Evolutionary conservation across 2,888 invertebrate species (phyloP).

Genomic region (Megalurothrips usitatus): DNA sequence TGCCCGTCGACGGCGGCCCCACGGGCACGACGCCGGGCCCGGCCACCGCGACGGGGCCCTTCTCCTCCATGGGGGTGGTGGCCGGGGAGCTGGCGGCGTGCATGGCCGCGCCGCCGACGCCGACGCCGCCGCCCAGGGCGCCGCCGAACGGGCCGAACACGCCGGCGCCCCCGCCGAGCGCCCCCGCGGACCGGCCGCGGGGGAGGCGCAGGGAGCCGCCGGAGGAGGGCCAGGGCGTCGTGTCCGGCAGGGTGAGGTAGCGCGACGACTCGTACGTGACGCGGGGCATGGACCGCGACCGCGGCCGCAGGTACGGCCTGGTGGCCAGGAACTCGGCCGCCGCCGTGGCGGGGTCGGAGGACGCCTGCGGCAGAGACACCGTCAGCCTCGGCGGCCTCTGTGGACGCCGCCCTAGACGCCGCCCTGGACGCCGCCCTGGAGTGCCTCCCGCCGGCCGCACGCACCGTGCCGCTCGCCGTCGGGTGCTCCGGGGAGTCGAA

Average conservation of each 20-base stretch:
- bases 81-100: constrained; percentile 36
- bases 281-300: constrained; percentile 49
- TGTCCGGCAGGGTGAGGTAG: constrained; percentile 44
- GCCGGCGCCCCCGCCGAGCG: constrained; percentile 37
- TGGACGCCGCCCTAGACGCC: no score
- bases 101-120: background rate
- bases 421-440: no score
- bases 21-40: constrained; percentile 31
- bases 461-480: constrained; percentile 34
- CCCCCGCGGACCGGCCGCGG: constrained; percentile 43
- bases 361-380: background rate
- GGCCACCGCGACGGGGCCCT: constrained; percentile 38
- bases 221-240: constrained; percentile 39
- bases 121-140: constrained; percentile 21
- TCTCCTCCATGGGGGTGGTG: constrained; percentile 39
- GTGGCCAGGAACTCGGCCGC: constrained; percentile 40
- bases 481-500: constrained; percentile 46
- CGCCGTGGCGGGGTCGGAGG: constrained; percentile 40
- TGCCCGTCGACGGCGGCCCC: background rate
- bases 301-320: constrained; percentile 44
- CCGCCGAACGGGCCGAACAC: constrained; percentile 32
- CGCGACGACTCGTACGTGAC: constrained; percentile 47
- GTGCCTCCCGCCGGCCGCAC: no score
- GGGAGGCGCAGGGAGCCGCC: constrained; percentile 40
- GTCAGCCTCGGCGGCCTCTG: no score